Evolutionary conservation across 2,888 invertebrate genomes (phyloP), one percentile per base, ranked within the genome.

Genomic region (Drosophila tripunctata): DNA sequence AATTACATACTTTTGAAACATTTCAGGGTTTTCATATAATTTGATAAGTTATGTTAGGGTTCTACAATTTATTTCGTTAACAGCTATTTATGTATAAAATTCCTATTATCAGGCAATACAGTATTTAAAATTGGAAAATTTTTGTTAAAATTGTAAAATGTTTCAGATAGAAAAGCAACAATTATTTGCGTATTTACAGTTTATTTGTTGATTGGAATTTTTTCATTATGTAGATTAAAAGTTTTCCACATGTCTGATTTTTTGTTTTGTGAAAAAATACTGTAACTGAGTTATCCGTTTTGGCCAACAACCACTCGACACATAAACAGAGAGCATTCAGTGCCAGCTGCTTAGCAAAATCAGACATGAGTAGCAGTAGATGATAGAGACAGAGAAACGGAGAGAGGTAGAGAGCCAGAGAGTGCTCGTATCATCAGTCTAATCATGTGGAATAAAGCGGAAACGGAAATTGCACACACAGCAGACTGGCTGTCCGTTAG

Each of bases 371-470:
- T 40, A 57, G 31, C 75, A 62, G 31, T 71, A 62, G 52, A 33
- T 77, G 69, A 27, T 2, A 1, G 0, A 27, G 27, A 27, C 3
- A 27, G 27, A 27, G 33, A 14, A 12, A 4, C 12, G 4, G 30
- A 30, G 30, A n/a, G 30, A 30, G 30, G 30, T 7, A 30, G 21
- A 21, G 21, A n/a, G n/a, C n/a, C n/a, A n/a, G 21, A 24, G 50
- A 57, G 61, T 56, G 52, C 50, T 67, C 69, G 57, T 74, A 67
- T 76, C 82, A 79, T 74, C 72, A 75, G 86, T 44, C 77, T 83
- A 83, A 87, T 87, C 83, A 87, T 77, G 83, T 87, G 83, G 77
- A 87, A 83, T 73, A 77, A 72, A 35, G 68, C 73, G 86, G 83
- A 87, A 83, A 72, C 67, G 83, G 80, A 87, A 87, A 85, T 79